phyloP scores from a whole-genome alignment of 2,113 vertebrate species.

The Eretmochelys imbricata region DNA sequence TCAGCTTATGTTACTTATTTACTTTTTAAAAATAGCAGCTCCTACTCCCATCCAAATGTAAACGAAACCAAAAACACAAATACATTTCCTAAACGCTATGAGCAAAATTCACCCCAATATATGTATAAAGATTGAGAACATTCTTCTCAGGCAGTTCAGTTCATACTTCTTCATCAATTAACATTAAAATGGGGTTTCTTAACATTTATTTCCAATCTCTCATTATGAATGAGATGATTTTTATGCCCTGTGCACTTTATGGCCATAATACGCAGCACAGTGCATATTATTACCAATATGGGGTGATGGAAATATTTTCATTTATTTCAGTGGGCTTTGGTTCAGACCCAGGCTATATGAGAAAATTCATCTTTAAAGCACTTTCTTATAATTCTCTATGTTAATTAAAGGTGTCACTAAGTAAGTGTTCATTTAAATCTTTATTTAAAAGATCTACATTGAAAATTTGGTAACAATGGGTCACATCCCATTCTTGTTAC shows the following conservation, averaged over 20 bases:
- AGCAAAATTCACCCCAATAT: too few relatives aligned
- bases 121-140: too few relatives aligned
- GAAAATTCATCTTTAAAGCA: neutral
- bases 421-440: neutral
- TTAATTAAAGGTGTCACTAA: neutral
- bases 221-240: too few relatives aligned
- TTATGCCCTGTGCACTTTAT: neutral
- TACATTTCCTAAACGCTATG: too few relatives aligned
- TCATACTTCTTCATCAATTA: too few relatives aligned
- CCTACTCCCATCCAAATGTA: too few relatives aligned
- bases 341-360: neutral
- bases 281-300: neutral
- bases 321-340: neutral
- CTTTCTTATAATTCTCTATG: neutral
- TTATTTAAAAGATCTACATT: slow-evolving; percentile 1
- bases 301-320: neutral
- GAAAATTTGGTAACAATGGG: neutral
- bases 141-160: too few relatives aligned
- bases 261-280: neutral
- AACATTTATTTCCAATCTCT: too few relatives aligned
- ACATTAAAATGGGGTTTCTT: too few relatives aligned
- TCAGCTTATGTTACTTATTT: too few relatives aligned
- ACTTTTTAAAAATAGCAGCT: too few relatives aligned
- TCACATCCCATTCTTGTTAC: neutral
- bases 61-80: too few relatives aligned